phyloP scores from a whole-genome alignment of 2,113 vertebrate species.

The Coreoperca whiteheadi region DNA sequence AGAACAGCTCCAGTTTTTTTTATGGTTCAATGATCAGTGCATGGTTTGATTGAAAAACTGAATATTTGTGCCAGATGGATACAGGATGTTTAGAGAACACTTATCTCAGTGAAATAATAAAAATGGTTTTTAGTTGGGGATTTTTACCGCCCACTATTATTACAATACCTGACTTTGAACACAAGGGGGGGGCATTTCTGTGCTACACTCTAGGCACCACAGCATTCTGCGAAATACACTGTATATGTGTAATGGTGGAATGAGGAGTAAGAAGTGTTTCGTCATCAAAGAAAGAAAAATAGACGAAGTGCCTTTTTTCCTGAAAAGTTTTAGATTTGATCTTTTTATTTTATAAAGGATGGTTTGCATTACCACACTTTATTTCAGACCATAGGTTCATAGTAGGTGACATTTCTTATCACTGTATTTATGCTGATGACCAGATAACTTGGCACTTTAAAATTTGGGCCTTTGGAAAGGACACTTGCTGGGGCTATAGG shows the following conservation, averaged over 20 bases:
- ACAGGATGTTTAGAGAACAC: too few species aligned
- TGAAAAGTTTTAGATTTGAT: background rate
- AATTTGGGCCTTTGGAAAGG: background rate
- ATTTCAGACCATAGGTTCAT: background rate
- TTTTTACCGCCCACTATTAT: background rate
- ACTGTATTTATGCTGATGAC: background rate
- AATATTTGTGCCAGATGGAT: background rate
- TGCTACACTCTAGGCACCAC: background rate
- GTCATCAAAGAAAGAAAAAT: background rate
- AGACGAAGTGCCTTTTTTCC: background rate
- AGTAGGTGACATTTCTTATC: background rate
- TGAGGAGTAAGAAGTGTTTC: background rate
- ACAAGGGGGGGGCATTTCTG: constrained; percentile 59
- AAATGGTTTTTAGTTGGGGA: background rate
- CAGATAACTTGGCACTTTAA: background rate
- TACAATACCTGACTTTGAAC: constrained; percentile 17
- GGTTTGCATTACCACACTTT: background rate
- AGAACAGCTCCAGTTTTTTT: background rate
- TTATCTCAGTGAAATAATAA: background rate
- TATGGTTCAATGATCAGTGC: background rate
- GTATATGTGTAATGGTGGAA: background rate
- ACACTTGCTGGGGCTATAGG: background rate
- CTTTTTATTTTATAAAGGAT: background rate
- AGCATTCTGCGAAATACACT: background rate
- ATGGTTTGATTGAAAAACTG: background rate